Evolutionary conservation across 2,797 vertebrate genomes (phyloP), one percentile per base, ranked within the genome.

Genomic region (Tapera naevia): DNA sequence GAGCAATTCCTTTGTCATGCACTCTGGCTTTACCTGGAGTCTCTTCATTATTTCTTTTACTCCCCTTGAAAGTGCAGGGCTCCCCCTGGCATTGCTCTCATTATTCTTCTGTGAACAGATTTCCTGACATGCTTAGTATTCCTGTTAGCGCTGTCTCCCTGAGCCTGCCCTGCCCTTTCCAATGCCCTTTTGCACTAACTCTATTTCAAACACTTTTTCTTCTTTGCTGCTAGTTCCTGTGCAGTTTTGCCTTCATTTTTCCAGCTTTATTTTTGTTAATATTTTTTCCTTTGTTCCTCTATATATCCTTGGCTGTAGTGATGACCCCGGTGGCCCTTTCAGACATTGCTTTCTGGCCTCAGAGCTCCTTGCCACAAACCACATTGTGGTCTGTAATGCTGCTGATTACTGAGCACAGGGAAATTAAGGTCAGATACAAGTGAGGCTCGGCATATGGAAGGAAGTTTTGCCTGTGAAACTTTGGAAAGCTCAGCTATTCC

Each of bases 41-140:
- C 35, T 35, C 60, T 69, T 90, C 61, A 83, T 92, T 95, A 71
- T 88, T 93, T 80, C 70, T 76, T 72, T 67, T 73, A 46, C 71
- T 74, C 32, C 37, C 9, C 13, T 45, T 51, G 56, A 60, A 90
- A 82, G 71, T 13, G 24, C 37, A 28, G 10, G 53, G 60, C 74
- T 92, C 71, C 64, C 39, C 41, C 57, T 4, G 2, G 53, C 37
- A 39, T 4, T 53, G 65, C 37, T 74, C 67, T 93, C 89, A 57
- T 93, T 93, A 94, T 89, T 64, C 39, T 32, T 66, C 51, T 53
- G 28, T 80, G 91, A 87, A 56, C 45, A 17, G 64, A 48, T 92
- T 45, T 92, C 81, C 69, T 56, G 60, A 45, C 0, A 4, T 17
- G n/a, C 56, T 94, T 73, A 46, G 32, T 75, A 82, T 87, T 92